Percentiles rank a stretch among this genome's conserved stretches.
Conservation (phyloP, 2,888 invertebrate species). For the Morpho deidamia region DNA sequence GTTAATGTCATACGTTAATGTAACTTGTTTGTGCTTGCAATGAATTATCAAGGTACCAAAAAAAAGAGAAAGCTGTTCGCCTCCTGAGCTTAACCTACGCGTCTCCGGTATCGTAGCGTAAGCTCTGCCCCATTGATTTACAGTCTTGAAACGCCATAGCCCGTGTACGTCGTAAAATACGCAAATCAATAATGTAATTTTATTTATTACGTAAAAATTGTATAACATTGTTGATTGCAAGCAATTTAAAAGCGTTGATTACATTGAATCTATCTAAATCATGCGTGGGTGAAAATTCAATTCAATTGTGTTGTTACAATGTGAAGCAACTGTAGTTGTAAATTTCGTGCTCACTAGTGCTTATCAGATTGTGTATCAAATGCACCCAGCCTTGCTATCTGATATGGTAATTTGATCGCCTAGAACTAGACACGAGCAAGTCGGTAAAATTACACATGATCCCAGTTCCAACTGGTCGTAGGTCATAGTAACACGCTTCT, state of each 20-base stretch:
- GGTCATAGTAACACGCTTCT: slow-evolving; percentile 46
- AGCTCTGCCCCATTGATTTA: slow-evolving; percentile 30
- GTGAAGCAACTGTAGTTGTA: slow-evolving; percentile 28
- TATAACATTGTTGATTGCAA: not conserved
- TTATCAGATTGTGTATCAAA: slow-evolving; percentile 70
- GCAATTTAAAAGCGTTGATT: not conserved
- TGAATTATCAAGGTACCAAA: slow-evolving; percentile 30
- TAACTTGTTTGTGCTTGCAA: slow-evolving; percentile 2
- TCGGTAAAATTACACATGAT: slow-evolving; percentile 51
- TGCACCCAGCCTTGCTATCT: slow-evolving; percentile 58
- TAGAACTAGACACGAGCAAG: slow-evolving; percentile 54
- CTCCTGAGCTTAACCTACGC: slow-evolving; percentile 40
- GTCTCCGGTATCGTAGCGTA: slow-evolving; percentile 36
- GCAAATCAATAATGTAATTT: not conserved
- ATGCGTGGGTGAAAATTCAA: slow-evolving; percentile 20
- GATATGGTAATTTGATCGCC: slow-evolving; percentile 62
- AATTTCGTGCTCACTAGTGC: slow-evolving; percentile 62
- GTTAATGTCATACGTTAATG: not conserved
- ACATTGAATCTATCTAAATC: slow-evolving; percentile 10
- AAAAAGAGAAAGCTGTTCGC: slow-evolving; percentile 69
- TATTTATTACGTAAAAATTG: not conserved
- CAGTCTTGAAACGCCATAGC: slow-evolving; percentile 20
- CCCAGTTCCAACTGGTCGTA: slow-evolving; percentile 45
- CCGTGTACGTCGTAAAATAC: slow-evolving; percentile 13
- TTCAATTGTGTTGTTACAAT: slow-evolving; percentile 19